Percentiles rank a stretch among this genome's conserved stretches.
phyloP scores from a whole-genome alignment of 2,797 vertebrate species.

The Galaxias olidus region DNA sequence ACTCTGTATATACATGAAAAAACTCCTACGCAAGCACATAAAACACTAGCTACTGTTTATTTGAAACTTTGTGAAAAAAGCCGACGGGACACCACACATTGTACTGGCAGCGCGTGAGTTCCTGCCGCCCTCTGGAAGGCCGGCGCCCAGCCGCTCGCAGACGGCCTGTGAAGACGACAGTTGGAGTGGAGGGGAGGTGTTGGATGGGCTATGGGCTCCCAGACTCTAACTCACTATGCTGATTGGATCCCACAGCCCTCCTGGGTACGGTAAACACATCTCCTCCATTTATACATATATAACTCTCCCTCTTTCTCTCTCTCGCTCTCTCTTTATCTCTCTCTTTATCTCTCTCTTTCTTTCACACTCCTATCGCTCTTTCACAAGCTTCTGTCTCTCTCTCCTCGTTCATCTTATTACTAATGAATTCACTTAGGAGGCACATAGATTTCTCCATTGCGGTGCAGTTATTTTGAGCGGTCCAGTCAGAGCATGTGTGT shows the following conservation, averaged over 20 bases:
- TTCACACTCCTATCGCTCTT: too few relatives aligned
- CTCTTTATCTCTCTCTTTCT: neutral
- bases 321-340: too few relatives aligned
- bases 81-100: conserved; percentile 37
- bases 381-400: conserved; percentile 34
- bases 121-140: conserved; percentile 31
- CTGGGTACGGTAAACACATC: conserved; percentile 54
- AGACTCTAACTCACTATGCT: conserved; percentile 54
- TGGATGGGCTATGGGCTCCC: conserved; percentile 37
- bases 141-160: conserved; percentile 29
- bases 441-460: conserved; percentile 49
- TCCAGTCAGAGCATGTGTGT: conserved; percentile 45
- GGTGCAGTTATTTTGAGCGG: conserved; percentile 69
- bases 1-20: conserved; percentile 9
- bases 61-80: too few relatives aligned
- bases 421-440: conserved; percentile 39
- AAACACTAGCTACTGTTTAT: too few relatives aligned
- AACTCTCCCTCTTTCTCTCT: too few relatives aligned
- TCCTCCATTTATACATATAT: neutral
- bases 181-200: conserved; percentile 34
- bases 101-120: conserved; percentile 20
- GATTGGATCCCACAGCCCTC: conserved; percentile 54
- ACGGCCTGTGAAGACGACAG: conserved; percentile 41
- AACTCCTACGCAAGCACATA: conserved; percentile 2
- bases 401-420: neutral